Evolutionary conservation across 1,140 invertebrate genomes (phyloP).

Genomic region (Harpegnathos saltator): DNA sequence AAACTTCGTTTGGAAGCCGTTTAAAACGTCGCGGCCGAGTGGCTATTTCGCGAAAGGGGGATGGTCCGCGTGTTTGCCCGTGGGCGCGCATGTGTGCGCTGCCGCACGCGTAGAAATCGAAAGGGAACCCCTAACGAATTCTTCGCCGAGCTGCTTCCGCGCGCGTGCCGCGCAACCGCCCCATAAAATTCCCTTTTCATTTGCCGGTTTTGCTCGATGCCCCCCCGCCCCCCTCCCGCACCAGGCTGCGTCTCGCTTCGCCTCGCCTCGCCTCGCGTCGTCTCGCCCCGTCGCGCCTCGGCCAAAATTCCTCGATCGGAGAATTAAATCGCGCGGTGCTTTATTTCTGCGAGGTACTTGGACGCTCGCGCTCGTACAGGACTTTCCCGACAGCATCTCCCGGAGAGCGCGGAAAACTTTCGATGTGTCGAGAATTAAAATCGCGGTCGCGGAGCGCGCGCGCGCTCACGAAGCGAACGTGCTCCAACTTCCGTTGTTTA

Average conservation of each 20-base stretch:
- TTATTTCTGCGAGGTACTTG: constrained; percentile 46
- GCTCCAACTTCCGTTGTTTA: constrained; percentile 35
- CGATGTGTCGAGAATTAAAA: constrained; percentile 45
- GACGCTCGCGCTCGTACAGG: neutral
- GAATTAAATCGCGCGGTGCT: constrained; percentile 60
- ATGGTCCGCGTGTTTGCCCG: constrained; percentile 53
- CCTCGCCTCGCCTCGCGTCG: no score
- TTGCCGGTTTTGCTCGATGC: constrained; percentile 60
- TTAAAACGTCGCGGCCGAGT: constrained; percentile 67
- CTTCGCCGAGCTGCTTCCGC: constrained; percentile 46
- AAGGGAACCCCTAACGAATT: constrained; percentile 62
- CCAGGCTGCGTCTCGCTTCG: no score
- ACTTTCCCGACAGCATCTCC: neutral
- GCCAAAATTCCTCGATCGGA: constrained; percentile 35
- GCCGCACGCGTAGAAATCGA: constrained; percentile 13
- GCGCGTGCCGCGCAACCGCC: constrained; percentile 9
- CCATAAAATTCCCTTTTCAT: constrained; percentile 66
- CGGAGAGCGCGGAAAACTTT: constrained; percentile 31
- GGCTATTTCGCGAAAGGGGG: constrained; percentile 63
- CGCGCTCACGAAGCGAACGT: no score
- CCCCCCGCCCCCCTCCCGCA: neutral
- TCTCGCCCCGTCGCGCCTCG: constrained; percentile 15
- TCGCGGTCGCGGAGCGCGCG: neutral
- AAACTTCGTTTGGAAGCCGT: constrained; percentile 43
- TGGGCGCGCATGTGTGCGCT: neutral